Conservation (phyloP, 2,888 invertebrate genomes). For the Drosophila tanythrix region DNA sequence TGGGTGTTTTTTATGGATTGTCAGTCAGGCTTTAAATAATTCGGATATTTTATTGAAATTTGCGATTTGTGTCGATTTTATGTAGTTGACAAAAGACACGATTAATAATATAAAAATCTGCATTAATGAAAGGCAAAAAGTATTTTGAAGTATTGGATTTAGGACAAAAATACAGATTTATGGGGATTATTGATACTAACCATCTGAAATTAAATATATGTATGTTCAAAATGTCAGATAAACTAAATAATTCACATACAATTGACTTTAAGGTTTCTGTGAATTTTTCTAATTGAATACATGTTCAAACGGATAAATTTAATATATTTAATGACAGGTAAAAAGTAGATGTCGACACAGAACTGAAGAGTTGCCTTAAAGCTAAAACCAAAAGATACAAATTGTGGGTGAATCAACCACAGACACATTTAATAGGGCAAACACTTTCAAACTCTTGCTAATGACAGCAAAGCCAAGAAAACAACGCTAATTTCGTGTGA, state of each 20-base stretch:
- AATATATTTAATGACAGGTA: not conserved
- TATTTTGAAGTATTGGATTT: not conserved
- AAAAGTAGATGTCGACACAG: not conserved
- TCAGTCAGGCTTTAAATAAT: not conserved
- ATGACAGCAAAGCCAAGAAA: conserved; percentile 28
- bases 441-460: conserved; percentile 28
- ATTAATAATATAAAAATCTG: not conserved
- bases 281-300: not conserved
- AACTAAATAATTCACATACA: not conserved
- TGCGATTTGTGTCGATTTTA: not conserved
- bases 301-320: not conserved
- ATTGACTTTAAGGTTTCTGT: not conserved
- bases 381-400: not conserved
- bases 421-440: conserved; percentile 8
- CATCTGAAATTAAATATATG: not conserved
- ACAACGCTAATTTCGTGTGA: conserved; percentile 5
- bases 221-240: not conserved
- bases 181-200: not conserved
- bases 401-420: not conserved
- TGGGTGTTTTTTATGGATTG: not conserved
- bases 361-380: not conserved
- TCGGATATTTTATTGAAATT: not conserved
- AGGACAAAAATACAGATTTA: not conserved
- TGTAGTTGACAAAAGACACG: not conserved
- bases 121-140: not conserved